Evolutionary conservation across 2,888 invertebrate species (phyloP).

Genomic region (Drosophila imparisetae): DNA sequence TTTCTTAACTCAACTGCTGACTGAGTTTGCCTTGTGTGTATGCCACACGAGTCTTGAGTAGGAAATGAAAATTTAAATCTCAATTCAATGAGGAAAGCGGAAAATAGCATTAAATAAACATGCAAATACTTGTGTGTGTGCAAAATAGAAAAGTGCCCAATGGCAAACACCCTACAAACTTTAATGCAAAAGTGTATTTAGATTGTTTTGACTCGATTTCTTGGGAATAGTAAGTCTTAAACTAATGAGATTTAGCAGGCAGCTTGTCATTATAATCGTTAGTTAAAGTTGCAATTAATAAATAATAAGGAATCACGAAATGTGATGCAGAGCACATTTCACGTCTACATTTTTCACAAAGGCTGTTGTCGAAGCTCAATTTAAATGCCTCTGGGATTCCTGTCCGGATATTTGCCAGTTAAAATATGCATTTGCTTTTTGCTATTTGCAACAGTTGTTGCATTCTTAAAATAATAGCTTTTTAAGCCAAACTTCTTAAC

Average conservation of each 20-base stretch:
- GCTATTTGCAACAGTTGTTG: background rate
- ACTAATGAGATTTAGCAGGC: background rate
- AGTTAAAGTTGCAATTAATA: background rate
- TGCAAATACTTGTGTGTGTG: background rate
- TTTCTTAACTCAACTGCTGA: constrained; percentile 11
- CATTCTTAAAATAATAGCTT: constrained; percentile 1
- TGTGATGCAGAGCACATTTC: background rate
- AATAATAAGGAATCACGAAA: background rate
- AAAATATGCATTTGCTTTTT: background rate
- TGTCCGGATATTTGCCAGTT: background rate
- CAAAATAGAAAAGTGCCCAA: background rate
- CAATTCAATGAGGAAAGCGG: constrained; percentile 2
- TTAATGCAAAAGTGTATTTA: background rate
- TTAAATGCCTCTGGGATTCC: background rate
- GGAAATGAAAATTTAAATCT: constrained; percentile 7
- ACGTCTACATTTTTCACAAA: no score
- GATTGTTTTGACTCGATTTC: background rate
- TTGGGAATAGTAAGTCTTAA: background rate
- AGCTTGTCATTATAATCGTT: background rate
- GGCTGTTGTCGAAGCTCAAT: background rate
- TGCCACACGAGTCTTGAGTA: background rate
- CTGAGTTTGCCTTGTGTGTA: background rate
- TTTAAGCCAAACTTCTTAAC: background rate
- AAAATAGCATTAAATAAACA: background rate
- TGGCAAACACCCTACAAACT: background rate